A percentile compares a stretch with the other conserved stretches of the same genome.
Conservation (phyloP, 2,797 vertebrate genomes). For the Pseudochirops cupreus region DNA sequence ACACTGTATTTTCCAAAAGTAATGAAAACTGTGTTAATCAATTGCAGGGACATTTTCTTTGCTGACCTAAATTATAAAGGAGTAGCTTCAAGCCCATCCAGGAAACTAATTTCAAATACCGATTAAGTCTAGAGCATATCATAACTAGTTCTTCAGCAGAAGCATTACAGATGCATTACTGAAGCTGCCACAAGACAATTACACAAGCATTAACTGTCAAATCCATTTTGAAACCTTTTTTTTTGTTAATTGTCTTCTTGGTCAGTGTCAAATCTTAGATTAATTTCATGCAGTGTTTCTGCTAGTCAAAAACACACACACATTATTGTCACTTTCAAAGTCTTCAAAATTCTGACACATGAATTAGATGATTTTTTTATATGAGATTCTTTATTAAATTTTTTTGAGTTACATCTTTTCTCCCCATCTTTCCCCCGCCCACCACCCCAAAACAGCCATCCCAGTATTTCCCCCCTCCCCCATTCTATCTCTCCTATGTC, state of each 20-base stretch:
- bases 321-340: slow-evolving; percentile 30
- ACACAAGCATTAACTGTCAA: slow-evolving; percentile 50
- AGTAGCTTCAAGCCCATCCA: slow-evolving; percentile 78
- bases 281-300: slow-evolving; percentile 49
- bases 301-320: slow-evolving; percentile 25
- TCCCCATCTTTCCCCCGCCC: no score
- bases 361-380: no score
- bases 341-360: not conserved
- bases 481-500: no score
- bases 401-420: no score
- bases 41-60: slow-evolving; percentile 59
- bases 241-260: slow-evolving; percentile 21
- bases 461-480: no score
- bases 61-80: slow-evolving; percentile 82
- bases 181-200: slow-evolving; percentile 47
- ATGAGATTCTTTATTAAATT: no score
- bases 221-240: slow-evolving; percentile 45
- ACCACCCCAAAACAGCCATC: no score
- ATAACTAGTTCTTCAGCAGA: slow-evolving; percentile 67
- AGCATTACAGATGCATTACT: slow-evolving; percentile 45
- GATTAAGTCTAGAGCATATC: slow-evolving; percentile 75
- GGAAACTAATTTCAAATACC: slow-evolving; percentile 80
- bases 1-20: slow-evolving; percentile 57
- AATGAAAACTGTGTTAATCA: slow-evolving; percentile 69
- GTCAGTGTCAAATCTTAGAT: not conserved